Evolutionary conservation across 1,140 invertebrate species (phyloP).

Genomic region (Diabrotica undecimpunctata): DNA sequence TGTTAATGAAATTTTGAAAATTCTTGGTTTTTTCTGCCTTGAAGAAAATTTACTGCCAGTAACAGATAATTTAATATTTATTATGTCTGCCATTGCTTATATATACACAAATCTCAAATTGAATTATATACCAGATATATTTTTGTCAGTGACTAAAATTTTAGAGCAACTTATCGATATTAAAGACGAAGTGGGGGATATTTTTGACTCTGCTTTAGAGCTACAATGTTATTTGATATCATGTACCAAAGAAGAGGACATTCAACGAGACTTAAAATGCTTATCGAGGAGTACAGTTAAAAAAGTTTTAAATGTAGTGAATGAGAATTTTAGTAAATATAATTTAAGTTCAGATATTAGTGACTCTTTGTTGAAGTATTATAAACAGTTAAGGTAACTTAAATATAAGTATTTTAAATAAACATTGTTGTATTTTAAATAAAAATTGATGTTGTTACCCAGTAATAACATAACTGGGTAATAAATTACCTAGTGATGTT

Average conservation of each 20-base stretch:
- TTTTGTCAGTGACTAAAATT: slow-evolving; percentile 24
- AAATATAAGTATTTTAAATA: too few relatives aligned
- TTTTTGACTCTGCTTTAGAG: slow-evolving; percentile 10
- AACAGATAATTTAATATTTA: slow-evolving; percentile 29
- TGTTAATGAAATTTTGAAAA: slow-evolving; percentile 19
- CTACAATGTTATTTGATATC: slow-evolving; percentile 9
- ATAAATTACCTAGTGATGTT: too few relatives aligned
- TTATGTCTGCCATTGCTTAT: slow-evolving; percentile 28
- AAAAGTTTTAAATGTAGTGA: slow-evolving; percentile 7
- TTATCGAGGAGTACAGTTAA: slow-evolving; percentile 7
- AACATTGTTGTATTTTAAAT: too few relatives aligned
- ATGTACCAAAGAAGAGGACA: neutral
- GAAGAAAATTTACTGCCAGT: slow-evolving; percentile 33
- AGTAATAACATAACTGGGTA: too few relatives aligned
- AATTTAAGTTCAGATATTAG: slow-evolving; percentile 1
- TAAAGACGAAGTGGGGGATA: neutral
- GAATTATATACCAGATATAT: slow-evolving; percentile 22
- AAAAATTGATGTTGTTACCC: too few relatives aligned
- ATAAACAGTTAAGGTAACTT: neutral
- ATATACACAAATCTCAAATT: slow-evolving; percentile 30
- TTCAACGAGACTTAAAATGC: slow-evolving; percentile 10
- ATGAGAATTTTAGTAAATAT: slow-evolving; percentile 13
- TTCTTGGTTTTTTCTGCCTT: slow-evolving; percentile 30
- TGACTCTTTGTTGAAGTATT: neutral
- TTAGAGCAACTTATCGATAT: slow-evolving; percentile 10